phyloP scores from a whole-genome alignment of 2,888 invertebrate species.

The Antitype chi region DNA sequence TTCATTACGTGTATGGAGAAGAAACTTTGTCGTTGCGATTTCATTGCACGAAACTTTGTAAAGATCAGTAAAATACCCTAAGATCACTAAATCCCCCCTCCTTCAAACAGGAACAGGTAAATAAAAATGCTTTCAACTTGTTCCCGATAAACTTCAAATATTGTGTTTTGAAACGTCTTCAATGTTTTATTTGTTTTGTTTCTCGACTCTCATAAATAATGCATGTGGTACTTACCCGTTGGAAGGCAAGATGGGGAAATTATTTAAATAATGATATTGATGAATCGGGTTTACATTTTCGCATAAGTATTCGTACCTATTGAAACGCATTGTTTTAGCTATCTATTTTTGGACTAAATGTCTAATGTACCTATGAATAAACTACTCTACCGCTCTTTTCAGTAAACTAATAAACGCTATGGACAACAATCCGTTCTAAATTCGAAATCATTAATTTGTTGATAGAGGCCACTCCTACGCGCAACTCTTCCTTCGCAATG shows the following conservation, averaged over 20 bases:
- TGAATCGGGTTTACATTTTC: constrained; percentile 29
- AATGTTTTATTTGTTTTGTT: constrained; percentile 59
- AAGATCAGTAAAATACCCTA: no score
- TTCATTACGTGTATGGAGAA: constrained; percentile 1
- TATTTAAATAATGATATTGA: constrained; percentile 47
- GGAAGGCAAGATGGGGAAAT: constrained; percentile 42
- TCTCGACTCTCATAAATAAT: constrained; percentile 47
- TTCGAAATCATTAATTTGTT: constrained; percentile 26
- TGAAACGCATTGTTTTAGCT: background rate
- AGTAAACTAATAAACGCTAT: background rate
- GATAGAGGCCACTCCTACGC: constrained; percentile 37
- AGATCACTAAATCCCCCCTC: no score
- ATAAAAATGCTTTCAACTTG: constrained; percentile 41
- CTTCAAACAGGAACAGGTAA: constrained; percentile 24
- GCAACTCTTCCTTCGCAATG: constrained; percentile 20
- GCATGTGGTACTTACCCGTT: constrained; percentile 44
- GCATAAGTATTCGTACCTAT: constrained; percentile 9
- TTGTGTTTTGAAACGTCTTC: constrained; percentile 40
- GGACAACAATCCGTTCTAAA: constrained; percentile 21
- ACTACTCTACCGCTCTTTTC: background rate
- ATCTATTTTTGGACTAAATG: background rate
- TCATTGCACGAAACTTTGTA: background rate
- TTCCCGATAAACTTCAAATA: constrained; percentile 47
- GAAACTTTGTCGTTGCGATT: constrained; percentile 3
- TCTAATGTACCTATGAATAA: background rate